Evolutionary conservation across 2,797 vertebrate species (phyloP), one percentile per base, ranked within the genome.

Genomic region (Brotula barbata): DNA sequence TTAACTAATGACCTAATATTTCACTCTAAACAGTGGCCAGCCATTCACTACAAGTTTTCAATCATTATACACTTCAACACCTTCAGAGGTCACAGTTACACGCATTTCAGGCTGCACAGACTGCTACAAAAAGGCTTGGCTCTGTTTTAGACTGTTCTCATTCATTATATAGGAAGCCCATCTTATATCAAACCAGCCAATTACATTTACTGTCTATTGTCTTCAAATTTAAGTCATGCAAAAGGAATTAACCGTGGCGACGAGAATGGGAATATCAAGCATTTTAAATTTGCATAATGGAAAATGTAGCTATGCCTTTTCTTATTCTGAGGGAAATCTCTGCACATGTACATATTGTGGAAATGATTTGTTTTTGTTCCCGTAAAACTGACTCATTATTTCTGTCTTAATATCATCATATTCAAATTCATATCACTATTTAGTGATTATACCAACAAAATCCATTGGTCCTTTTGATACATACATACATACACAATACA

Each of bases 1-100:
- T 75, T 59, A 73, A 79, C 77, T 76, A 82, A 84, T 78, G 67
- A 68, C 51, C 52, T 51, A 28, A 75, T 63, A 57, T 5, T 51
- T 64, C 36, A 36, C 34, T 2, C 55, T 54, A 13, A 68, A 54
- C 44, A 14, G 52, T 16, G n/a, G 36, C 68, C 37, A 33, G n/a
- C 12, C 21, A 56, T 56, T 22, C 51, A 46, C 59, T 64, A 33
- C 13, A 53, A 25, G 33, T 17, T 50, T 47, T 80, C 23, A 75
- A 13, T 75, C 52, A 68, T 57, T 75, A 15, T n/a, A 31, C 58
- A 49, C 48, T 1, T 23, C 20, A 49, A 52, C 58, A 45, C 52
- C 34, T 15, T 6, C 11, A 19, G 2, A 48, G 16, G 45, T 46
- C 31, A 55, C 6, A 45, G 48, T 52, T 13, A 42, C 14, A 62